A percentile compares a stretch with the other conserved stretches of the same genome.
phyloP scores from a whole-genome alignment of 1,140 invertebrate species.

The Drosophila murphyi region DNA sequence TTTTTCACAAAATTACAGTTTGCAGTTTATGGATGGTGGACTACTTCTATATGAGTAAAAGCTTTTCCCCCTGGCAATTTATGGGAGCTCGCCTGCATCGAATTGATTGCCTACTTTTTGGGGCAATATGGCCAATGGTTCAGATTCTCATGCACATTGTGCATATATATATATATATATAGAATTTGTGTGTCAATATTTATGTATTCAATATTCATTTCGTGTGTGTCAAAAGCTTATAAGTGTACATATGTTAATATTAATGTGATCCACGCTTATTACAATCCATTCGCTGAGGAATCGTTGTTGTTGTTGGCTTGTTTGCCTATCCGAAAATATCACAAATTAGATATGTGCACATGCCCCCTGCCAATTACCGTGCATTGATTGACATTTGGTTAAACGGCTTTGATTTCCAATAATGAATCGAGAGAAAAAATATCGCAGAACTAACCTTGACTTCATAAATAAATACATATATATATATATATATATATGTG shows the following conservation, averaged over 20 bases:
- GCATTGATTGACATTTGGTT: slow-evolving; percentile 32
- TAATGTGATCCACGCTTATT: not conserved
- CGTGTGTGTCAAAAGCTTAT: not conserved
- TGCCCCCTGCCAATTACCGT: not conserved
- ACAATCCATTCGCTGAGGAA: not conserved
- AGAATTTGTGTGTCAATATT: not conserved
- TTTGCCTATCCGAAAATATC: not conserved
- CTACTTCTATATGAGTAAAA: slow-evolving; percentile 41
- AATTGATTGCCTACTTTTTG: slow-evolving; percentile 47
- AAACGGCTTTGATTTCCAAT: slow-evolving; percentile 36
- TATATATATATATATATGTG: slow-evolving; percentile 15
- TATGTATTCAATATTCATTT: not conserved
- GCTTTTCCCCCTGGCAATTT: slow-evolving; percentile 30
- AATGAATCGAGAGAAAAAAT: slow-evolving; percentile 30
- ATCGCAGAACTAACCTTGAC: slow-evolving; percentile 32
- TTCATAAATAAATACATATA: slow-evolving; percentile 15
- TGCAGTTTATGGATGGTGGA: slow-evolving; percentile 20
- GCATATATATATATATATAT: slow-evolving; percentile 12
- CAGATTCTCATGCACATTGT: slow-evolving; percentile 17
- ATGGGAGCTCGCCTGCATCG: slow-evolving; percentile 17
- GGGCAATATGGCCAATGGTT: not conserved
- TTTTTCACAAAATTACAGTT: slow-evolving; percentile 19
- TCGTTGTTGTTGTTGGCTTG: not conserved
- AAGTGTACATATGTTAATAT: not conserved
- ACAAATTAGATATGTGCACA: not conserved